Conservation (phyloP, 2,113 vertebrate species). For the Panthera tigris region DNA sequence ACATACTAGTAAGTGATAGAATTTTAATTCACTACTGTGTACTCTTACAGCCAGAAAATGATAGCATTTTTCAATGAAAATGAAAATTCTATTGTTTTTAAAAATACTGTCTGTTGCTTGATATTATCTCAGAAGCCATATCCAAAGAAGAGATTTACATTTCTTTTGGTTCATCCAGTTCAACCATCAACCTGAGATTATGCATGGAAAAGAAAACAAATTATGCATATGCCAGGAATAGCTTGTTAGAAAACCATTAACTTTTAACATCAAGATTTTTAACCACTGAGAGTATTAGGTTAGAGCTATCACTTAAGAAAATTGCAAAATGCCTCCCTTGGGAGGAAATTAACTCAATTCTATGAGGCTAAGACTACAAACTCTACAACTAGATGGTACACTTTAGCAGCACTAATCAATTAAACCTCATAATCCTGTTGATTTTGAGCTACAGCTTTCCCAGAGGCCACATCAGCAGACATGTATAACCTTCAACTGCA, state of each 20-base stretch:
- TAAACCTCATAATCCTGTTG: conserved; percentile 23
- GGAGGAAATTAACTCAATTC: conserved; percentile 61
- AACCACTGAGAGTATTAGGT: conserved; percentile 62
- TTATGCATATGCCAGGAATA: conserved; percentile 35
- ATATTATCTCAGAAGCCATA: conserved; percentile 45
- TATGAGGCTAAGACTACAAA: conserved; percentile 37
- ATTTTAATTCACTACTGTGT: conserved; percentile 22
- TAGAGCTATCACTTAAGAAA: conserved; percentile 71
- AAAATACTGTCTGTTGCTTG: not conserved
- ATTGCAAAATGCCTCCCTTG: conserved; percentile 53
- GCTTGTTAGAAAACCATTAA: conserved; percentile 63
- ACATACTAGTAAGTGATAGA: not conserved
- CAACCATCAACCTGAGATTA: not conserved
- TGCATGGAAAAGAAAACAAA: conserved; percentile 20
- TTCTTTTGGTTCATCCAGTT: conserved; percentile 16
- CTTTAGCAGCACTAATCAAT: conserved; percentile 32
- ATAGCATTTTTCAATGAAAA: conserved; percentile 47
- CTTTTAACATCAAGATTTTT: conserved; percentile 67
- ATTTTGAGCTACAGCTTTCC: not conserved
- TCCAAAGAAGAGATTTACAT: conserved; percentile 26
- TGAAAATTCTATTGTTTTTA: conserved; percentile 9
- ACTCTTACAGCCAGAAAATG: not conserved
- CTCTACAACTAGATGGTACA: not conserved
- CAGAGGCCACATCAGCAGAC: not conserved
- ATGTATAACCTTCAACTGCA: not conserved